These are phyloP conservation scores for Euborellia annulipes DNA, from an alignment of 1,140 invertebrate species.

Conservation along the genomic window DNA sequence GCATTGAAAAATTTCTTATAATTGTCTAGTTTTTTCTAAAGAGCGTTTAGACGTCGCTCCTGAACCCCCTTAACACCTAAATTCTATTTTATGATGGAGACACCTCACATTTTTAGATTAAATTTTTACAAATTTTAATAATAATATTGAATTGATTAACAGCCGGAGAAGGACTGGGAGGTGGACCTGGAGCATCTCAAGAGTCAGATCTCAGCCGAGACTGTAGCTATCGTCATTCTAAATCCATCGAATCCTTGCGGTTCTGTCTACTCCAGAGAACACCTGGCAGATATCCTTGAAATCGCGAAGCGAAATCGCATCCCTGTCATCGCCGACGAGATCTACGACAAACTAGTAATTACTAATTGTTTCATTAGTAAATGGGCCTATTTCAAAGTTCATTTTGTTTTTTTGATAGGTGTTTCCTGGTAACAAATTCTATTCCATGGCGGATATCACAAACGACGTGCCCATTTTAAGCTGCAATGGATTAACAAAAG, in stretches of 20 bases:
- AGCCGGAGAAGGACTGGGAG: conserved; percentile 83
- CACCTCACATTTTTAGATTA: too few species aligned
- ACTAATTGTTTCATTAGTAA: neutral
- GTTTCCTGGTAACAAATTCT: conserved; percentile 66
- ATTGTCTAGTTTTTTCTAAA: too few species aligned
- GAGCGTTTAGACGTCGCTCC: too few species aligned
- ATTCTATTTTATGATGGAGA: too few species aligned
- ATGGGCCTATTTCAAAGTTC: neutral
- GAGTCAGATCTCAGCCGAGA: conserved; percentile 74
- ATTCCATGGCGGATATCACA: conserved; percentile 69
- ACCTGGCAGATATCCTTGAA: conserved; percentile 65
- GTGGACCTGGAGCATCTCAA: conserved; percentile 79
- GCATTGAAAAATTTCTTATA: too few species aligned
- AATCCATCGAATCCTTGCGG: conserved; percentile 98
- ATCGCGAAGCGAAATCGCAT: conserved; percentile 66
- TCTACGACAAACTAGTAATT: conserved; percentile 82
- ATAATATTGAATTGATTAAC: too few species aligned
- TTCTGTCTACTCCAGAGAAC: conserved; percentile 68
- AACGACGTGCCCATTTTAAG: conserved; percentile 80
- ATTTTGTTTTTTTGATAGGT: conserved; percentile 32
- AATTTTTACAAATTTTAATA: too few species aligned
- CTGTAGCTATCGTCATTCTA: conserved; percentile 82
- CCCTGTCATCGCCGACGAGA: conserved; percentile 94
- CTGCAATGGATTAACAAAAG: conserved; percentile 85
- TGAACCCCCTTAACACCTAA: too few species aligned